These are phyloP conservation scores for Dasysyrphus tricinctus DNA, from an alignment of 2,888 invertebrate genomes.

Conservation along the genomic window DNA sequence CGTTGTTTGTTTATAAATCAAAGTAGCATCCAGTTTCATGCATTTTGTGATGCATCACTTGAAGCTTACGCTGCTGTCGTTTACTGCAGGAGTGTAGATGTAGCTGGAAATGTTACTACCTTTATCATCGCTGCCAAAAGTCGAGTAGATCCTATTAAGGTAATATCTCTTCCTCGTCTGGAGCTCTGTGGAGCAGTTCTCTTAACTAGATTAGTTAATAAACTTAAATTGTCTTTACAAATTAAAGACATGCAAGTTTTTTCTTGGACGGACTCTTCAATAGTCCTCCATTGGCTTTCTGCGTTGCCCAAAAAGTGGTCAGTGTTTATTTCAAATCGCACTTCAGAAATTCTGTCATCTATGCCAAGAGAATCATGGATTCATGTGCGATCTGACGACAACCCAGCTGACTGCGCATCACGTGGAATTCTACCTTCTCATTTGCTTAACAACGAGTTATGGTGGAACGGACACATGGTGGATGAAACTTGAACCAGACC, in stretches of 20 bases:
- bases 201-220: slow-evolving; percentile 20
- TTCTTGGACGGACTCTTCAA: no score
- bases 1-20: slow-evolving; percentile 3
- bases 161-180: not conserved
- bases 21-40: slow-evolving; percentile 11
- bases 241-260: not conserved
- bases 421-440: no score
- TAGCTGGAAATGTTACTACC: not conserved
- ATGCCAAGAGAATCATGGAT: no score
- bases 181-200: slow-evolving; percentile 24
- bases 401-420: no score
- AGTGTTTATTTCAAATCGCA: no score
- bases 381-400: no score
- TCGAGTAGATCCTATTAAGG: slow-evolving; percentile 4
- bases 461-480: no score
- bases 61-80: slow-evolving; percentile 8
- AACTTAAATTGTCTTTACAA: slow-evolving; percentile 48
- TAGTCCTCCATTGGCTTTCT: no score
- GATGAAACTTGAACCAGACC: no score
- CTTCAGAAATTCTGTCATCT: no score
- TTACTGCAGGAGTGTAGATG: slow-evolving; percentile 32
- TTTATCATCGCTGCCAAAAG: not conserved
- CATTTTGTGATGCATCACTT: slow-evolving; percentile 50
- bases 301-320: no score
- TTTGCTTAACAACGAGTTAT: no score